phyloP scores from a whole-genome alignment of 2,113 vertebrate species.

The Apeltes quadracus region DNA sequence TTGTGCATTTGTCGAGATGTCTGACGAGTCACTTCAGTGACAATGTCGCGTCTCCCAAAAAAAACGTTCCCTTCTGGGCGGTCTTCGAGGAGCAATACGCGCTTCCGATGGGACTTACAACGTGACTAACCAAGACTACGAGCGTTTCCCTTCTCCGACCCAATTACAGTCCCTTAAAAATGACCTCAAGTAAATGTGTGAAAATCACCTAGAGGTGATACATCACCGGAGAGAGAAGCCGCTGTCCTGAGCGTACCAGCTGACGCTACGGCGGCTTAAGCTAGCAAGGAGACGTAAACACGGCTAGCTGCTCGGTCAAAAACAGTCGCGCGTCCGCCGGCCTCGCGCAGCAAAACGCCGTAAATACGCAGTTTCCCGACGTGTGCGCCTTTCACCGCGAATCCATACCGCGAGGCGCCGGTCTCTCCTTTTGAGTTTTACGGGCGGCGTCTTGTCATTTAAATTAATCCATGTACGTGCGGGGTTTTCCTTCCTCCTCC shows the following conservation, averaged over 20 bases:
- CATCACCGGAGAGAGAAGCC: background rate
- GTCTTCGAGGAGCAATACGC: background rate
- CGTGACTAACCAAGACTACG: background rate
- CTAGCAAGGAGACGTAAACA: slow-evolving; percentile 61
- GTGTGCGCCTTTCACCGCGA: background rate
- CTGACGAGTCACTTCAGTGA: background rate
- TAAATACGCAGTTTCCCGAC: background rate
- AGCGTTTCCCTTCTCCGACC: background rate
- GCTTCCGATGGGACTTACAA: background rate
- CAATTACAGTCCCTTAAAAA: background rate
- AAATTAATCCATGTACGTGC: slow-evolving; percentile 56
- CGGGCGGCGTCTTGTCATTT: slow-evolving; percentile 39
- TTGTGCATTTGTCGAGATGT: slow-evolving; percentile 2
- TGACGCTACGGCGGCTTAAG: slow-evolving; percentile 61
- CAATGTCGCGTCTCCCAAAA: background rate
- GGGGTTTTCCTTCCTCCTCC: slow-evolving; percentile 48
- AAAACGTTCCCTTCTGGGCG: background rate
- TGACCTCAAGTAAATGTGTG: background rate
- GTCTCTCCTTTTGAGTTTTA: slow-evolving; percentile 14
- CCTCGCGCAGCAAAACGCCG: background rate
- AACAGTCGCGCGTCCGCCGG: background rate
- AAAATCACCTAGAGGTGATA: background rate
- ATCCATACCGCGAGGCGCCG: background rate
- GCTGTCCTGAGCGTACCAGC: slow-evolving; percentile 38
- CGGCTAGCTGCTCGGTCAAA: slow-evolving; percentile 4